Conservation (phyloP, 1,140 invertebrate genomes). For the Oppia nitens region DNA sequence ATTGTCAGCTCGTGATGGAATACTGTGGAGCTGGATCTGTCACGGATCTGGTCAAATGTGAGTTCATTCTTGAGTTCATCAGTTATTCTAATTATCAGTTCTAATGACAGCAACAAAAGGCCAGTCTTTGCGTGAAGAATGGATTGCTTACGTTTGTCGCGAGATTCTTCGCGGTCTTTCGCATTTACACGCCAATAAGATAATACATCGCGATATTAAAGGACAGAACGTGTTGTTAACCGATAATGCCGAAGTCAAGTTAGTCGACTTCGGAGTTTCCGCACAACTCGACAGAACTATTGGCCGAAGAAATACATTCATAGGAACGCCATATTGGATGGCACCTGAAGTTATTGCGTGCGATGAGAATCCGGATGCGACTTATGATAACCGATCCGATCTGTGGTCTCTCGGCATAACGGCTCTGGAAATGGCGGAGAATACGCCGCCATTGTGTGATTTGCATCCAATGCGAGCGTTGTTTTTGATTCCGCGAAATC, state of each 20-base stretch:
- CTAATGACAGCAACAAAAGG: conserved; percentile 62
- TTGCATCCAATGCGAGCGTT: conserved; percentile 98
- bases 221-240: conserved; percentile 98
- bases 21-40: conserved; percentile 98
- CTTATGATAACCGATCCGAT: conserved; percentile 77
- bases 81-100: conserved; percentile 10
- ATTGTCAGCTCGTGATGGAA: conserved; percentile 80
- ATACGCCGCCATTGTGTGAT: conserved; percentile 66
- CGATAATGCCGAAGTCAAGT: conserved; percentile 97
- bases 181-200: conserved; percentile 96
- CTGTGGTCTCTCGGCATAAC: conserved; percentile 46
- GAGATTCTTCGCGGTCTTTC: conserved; percentile 86
- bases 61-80: conserved; percentile 14
- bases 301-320: conserved; percentile 95
- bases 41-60: conserved; percentile 92
- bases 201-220: conserved; percentile 99
- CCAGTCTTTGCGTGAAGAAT: conserved; percentile 94
- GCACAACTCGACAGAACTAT: conserved; percentile 98
- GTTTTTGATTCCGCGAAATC: conserved; percentile 94
- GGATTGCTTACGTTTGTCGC: conserved; percentile 98
- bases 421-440: conserved; percentile 98
- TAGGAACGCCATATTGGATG: conserved; percentile 96
- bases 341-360: conserved; percentile 89
- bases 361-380: conserved; percentile 98
- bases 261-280: conserved; percentile 99